Percentiles rank a stretch among this genome's conserved stretches.
Conservation (phyloP, 2,888 invertebrate genomes). For the Drosophila trichaetosa region DNA sequence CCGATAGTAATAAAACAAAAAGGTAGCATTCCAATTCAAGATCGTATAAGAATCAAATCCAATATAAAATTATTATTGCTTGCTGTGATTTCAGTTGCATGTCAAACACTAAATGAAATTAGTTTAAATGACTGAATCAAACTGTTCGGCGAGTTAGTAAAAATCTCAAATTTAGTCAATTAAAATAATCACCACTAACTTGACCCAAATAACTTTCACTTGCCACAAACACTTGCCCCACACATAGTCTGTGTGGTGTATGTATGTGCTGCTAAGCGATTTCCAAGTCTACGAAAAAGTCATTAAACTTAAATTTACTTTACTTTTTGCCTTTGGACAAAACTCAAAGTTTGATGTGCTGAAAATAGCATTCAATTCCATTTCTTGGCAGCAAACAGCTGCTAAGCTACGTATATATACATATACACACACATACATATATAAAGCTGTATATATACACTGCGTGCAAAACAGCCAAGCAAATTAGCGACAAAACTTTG, state of each 20-base stretch:
- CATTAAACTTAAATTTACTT: conserved; percentile 52
- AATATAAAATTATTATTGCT: background rate
- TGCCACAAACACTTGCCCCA: conserved; percentile 21
- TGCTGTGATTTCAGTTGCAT: background rate
- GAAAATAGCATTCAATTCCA: conserved; percentile 57
- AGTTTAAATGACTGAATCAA: background rate
- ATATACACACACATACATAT: background rate
- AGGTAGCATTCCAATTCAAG: background rate
- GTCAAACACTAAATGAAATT: background rate
- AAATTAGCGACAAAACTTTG: conserved; percentile 75
- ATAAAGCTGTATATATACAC: background rate
- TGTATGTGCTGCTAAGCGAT: conserved; percentile 12
- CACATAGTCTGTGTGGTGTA: background rate
- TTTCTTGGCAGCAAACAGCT: conserved; percentile 56
- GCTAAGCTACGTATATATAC: conserved; percentile 15
- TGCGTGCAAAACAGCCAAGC: conserved; percentile 66
- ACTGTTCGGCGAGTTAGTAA: background rate
- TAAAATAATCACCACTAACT: background rate
- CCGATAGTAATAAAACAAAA: background rate
- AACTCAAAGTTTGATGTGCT: conserved; percentile 55
- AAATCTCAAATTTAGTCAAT: background rate
- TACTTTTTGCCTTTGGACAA: conserved; percentile 22
- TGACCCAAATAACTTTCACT: conserved; percentile 28
- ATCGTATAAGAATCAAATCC: background rate
- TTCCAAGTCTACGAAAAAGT: conserved; percentile 43